Conservation (phyloP, 2,113 vertebrate genomes). For the Bucco capensis region DNA sequence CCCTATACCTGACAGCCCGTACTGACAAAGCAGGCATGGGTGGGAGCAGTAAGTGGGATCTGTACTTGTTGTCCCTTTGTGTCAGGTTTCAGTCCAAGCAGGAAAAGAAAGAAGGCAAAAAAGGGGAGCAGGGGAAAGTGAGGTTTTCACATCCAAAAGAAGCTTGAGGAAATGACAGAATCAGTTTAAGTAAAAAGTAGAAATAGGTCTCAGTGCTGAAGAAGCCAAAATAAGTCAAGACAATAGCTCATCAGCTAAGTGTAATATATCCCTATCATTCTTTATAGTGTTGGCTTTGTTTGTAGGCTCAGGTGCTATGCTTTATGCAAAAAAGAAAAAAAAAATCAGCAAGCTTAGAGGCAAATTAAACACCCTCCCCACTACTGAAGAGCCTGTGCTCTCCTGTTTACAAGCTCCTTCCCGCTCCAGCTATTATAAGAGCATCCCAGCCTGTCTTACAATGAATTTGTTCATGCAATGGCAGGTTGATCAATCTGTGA, state of each 20-base stretch:
- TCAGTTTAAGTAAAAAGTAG: conserved; percentile 45
- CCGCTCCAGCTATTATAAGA: conserved; percentile 64
- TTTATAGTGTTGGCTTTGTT: conserved; percentile 61
- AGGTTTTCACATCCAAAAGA: conserved; percentile 43
- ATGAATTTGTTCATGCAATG: conserved; percentile 73
- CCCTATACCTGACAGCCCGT: conserved; percentile 43
- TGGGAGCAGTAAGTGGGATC: conserved; percentile 5
- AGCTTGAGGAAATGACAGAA: conserved; percentile 44
- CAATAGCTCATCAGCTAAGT: conserved; percentile 65
- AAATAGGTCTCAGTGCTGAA: conserved; percentile 43
- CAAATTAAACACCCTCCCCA: conserved; percentile 56
- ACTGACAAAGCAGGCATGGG: conserved; percentile 41
- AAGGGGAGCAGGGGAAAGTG: not conserved
- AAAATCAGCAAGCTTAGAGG: conserved; percentile 51
- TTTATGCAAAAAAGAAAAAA: conserved; percentile 4
- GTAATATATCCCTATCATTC: conserved; percentile 23
- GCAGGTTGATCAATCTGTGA: conserved; percentile 82
- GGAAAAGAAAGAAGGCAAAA: conserved; percentile 49
- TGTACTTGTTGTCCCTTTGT: conserved; percentile 52
- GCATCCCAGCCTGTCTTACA: conserved; percentile 68
- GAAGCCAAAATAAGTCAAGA: conserved; percentile 47
- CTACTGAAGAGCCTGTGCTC: conserved; percentile 16
- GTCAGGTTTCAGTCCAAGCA: conserved; percentile 58
- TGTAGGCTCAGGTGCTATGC: conserved; percentile 59
- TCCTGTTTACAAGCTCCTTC: conserved; percentile 55